Conservation (phyloP, 2,113 vertebrate genomes). For the Paratilapia polleni region DNA sequence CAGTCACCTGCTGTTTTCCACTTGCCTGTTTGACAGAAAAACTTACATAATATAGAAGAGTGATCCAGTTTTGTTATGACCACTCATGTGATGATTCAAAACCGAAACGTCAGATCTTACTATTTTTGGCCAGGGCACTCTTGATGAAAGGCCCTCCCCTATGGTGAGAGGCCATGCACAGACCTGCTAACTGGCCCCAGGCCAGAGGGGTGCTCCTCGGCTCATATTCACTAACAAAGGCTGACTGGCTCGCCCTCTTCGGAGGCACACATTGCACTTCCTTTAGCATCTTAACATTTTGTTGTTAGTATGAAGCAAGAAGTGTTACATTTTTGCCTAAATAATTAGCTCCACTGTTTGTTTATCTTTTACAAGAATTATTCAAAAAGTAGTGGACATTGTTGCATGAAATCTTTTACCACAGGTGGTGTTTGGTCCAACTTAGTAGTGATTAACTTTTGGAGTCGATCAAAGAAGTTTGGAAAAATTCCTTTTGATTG, state of each 20-base stretch:
- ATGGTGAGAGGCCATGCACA: conserved; percentile 41
- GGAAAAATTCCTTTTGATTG: neutral
- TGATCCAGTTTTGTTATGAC: conserved; percentile 45
- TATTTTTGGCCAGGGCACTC: conserved; percentile 67
- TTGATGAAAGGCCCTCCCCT: conserved; percentile 49
- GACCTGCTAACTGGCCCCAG: conserved; percentile 42
- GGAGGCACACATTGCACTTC: neutral
- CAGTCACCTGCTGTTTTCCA: conserved; percentile 32
- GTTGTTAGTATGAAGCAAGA: neutral
- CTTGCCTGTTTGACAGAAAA: conserved; percentile 8
- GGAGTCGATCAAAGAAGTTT: neutral
- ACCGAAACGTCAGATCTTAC: conserved; percentile 57
- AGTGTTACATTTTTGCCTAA: too few relatives aligned
- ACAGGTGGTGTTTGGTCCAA: neutral
- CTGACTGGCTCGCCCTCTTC: neutral
- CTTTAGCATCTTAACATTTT: neutral
- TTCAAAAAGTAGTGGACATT: too few relatives aligned
- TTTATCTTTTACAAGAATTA: too few relatives aligned
- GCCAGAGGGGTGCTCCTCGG: conserved; percentile 37
- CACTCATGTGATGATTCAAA: conserved; percentile 58
- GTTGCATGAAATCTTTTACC: neutral
- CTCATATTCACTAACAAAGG: conserved; percentile 24
- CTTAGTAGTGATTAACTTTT: neutral
- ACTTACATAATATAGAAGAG: conserved; percentile 49
- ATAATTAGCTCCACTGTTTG: too few relatives aligned